These are phyloP conservation scores for Drosophila barbarae DNA, from an alignment of 2,888 invertebrate species.

Conservation along the genomic window DNA sequence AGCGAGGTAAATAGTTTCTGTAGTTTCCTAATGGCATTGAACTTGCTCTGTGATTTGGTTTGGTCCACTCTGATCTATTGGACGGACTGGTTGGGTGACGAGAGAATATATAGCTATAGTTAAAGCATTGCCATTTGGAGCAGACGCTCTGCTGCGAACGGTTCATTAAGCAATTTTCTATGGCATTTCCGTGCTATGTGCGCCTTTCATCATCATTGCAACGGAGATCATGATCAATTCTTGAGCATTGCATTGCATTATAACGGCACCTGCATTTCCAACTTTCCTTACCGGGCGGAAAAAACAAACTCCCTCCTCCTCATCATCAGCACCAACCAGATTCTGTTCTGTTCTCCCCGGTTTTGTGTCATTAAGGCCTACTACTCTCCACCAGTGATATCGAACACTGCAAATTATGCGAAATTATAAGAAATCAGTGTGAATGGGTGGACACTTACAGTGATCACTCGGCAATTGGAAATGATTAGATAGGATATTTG, in stretches of 20 bases:
- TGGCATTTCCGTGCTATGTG: slow-evolving; percentile 55
- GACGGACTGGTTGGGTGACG: slow-evolving; percentile 33
- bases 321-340: slow-evolving; percentile 21
- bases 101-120: slow-evolving; percentile 44
- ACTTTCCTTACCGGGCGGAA: slow-evolving; percentile 49
- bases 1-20: slow-evolving; percentile 19
- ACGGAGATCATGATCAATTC: slow-evolving; percentile 29
- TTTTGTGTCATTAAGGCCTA: slow-evolving; percentile 25
- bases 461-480: slow-evolving; percentile 12
- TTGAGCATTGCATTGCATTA: slow-evolving; percentile 47
- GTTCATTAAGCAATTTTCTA: slow-evolving; percentile 70
- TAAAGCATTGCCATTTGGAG: slow-evolving; percentile 55
- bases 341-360: slow-evolving; percentile 1
- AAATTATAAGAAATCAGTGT: slow-evolving; percentile 29
- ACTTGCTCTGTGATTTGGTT: slow-evolving; percentile 47
- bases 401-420: slow-evolving; percentile 19
- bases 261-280: slow-evolving; percentile 60
- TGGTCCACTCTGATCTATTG: slow-evolving; percentile 38
- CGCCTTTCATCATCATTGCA: slow-evolving; percentile 51
- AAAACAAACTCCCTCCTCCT: slow-evolving; percentile 25
- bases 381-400: background rate
- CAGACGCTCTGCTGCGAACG: slow-evolving; percentile 56
- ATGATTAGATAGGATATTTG: background rate
- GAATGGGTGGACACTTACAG: slow-evolving; percentile 14
- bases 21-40: slow-evolving; percentile 56